These are phyloP conservation scores for Sebastes hopkinsi DNA, from an alignment of 2,797 vertebrate species.

Conservation along the genomic window DNA sequence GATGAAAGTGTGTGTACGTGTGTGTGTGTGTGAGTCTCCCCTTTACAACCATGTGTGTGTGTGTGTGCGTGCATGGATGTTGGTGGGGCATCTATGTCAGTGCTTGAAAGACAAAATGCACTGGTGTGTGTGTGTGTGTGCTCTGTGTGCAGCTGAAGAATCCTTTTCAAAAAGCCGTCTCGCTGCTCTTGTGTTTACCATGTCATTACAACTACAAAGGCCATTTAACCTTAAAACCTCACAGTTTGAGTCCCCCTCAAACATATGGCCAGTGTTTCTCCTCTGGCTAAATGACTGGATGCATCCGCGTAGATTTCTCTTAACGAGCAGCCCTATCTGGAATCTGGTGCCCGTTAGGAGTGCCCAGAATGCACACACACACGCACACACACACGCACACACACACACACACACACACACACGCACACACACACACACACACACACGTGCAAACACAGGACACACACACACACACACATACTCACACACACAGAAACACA, in stretches of 20 bases:
- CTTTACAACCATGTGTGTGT: slow-evolving; percentile 46
- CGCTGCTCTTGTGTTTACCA: slow-evolving; percentile 78
- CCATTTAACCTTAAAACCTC: slow-evolving; percentile 84
- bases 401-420: slow-evolving; percentile 3
- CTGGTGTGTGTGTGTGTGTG: slow-evolving; percentile 20
- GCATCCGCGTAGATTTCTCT: slow-evolving; percentile 82
- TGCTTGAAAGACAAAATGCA: slow-evolving; percentile 62
- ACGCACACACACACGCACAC: slow-evolving; percentile 25
- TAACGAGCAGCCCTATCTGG: slow-evolving; percentile 84
- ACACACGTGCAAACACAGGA: slow-evolving; percentile 8
- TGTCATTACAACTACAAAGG: slow-evolving; percentile 86
- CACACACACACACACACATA: slow-evolving; percentile 32
- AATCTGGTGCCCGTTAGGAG: slow-evolving; percentile 85
- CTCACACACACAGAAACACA: slow-evolving; percentile 63
- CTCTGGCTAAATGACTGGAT: slow-evolving; percentile 83
- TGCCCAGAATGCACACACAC: slow-evolving; percentile 57
- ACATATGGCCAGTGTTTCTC: slow-evolving; percentile 82
- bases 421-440: slow-evolving; percentile 5
- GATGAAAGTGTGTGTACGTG: slow-evolving; percentile 77
- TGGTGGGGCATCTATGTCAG: slow-evolving; percentile 71
- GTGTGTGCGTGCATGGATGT: slow-evolving; percentile 28
- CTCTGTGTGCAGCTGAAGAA: slow-evolving; percentile 64
- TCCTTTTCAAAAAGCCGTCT: slow-evolving; percentile 75
- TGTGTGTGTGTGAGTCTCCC: slow-evolving; percentile 48
- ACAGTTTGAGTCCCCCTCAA: slow-evolving; percentile 81